Evolutionary conservation across 2,797 vertebrate species (phyloP), one percentile per base, ranked within the genome.

Genomic region (Zalophus californianus): DNA sequence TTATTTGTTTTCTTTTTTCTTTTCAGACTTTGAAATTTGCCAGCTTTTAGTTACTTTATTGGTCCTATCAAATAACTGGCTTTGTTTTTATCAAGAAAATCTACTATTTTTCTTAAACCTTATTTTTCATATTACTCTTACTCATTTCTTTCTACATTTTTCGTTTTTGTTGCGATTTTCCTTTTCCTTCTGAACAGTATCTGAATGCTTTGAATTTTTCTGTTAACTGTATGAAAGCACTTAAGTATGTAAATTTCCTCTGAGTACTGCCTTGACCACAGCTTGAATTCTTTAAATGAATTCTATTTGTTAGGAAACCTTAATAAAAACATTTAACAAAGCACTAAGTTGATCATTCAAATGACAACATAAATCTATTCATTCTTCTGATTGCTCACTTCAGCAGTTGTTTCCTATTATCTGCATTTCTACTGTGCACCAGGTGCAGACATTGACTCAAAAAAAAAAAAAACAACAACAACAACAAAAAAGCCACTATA

Each of bases 281-380:
- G 86, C 35, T 54, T 85, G 58, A 93, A 86, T 87, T 92, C 80
- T 83, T 87, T 92, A 91, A 92, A 82, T 90, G 91, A 91, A 66
- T 96, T 75, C 77, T 41, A 41, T 94, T 90, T 94, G 54, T 94
- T 44, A 64, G 90, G 86, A 88, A 85, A 32, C 56, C 35, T 64
- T 93, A 88, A 80, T 83, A 77, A 88, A 93, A 94, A 77, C 29
- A 75, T 75, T 94, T 93, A 96, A 86, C 82, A 85, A 88, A 96
- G 56, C 20, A 70, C 58, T 93, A 91, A 20, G 54, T 48, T 66
- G 68, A 85, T 80, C 48, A 80, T 85, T 94, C 86, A 87, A 93
- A 80, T 85, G 56, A 68, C 82, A 87, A 73, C 35, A 86, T 84
- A 91, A 90, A 78, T 66, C n/a, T 86, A 72, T 35, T 96, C 29